phyloP scores from a whole-genome alignment of 2,888 invertebrate genomes.

The Eurytoma californica region DNA sequence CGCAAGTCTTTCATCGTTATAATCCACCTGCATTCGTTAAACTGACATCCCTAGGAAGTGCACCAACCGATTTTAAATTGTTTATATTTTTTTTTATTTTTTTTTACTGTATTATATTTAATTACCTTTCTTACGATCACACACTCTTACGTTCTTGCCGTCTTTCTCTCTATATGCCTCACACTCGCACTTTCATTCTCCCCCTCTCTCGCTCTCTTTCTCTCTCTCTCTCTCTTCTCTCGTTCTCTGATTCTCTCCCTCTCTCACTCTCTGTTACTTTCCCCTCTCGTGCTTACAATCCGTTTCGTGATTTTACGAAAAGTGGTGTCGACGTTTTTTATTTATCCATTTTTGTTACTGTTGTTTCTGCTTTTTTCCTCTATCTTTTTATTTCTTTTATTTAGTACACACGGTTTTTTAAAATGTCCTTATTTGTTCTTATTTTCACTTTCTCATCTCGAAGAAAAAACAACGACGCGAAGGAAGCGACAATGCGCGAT shows the following conservation, averaged over 20 bases:
- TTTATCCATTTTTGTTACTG: constrained; percentile 52
- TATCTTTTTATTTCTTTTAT: constrained; percentile 54
- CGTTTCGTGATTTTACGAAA: constrained; percentile 68
- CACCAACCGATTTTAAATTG: constrained; percentile 62
- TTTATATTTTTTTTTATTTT: constrained; percentile 59
- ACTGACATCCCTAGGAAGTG: constrained; percentile 65
- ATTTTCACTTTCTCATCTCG: constrained; percentile 56
- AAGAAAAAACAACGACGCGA: constrained; percentile 66
- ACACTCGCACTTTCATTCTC: constrained; percentile 23
- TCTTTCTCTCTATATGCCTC: constrained; percentile 24
- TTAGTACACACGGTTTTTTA: constrained; percentile 50
- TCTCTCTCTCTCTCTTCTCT: constrained; percentile 40
- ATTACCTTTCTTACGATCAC: constrained; percentile 45
- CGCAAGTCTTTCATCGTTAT: constrained; percentile 65
- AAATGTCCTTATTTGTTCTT: constrained; percentile 33
- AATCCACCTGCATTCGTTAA: constrained; percentile 52
- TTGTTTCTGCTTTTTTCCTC: constrained; percentile 55
- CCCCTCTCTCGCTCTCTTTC: constrained; percentile 48
- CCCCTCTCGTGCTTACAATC: constrained; percentile 41
- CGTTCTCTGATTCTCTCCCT: constrained; percentile 28
- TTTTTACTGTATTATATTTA: not conserved
- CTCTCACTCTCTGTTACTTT: constrained; percentile 44
- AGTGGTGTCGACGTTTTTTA: constrained; percentile 73
- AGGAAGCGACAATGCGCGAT: constrained; percentile 59
- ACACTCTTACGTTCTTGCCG: constrained; percentile 52